phyloP scores from a whole-genome alignment of 2,113 vertebrate species.

The Murina feae region DNA sequence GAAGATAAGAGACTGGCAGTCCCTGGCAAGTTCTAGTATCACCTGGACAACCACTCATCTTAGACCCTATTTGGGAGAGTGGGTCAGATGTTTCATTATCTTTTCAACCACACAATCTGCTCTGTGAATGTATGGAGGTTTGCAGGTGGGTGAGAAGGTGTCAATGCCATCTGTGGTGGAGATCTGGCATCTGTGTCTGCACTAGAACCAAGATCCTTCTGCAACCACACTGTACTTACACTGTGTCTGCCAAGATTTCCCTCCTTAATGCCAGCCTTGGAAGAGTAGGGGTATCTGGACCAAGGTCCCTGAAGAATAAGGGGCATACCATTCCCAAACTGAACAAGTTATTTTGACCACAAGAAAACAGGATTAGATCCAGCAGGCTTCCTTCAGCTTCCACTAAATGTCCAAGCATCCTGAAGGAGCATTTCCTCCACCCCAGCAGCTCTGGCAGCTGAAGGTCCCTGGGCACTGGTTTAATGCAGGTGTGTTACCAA shows the following conservation, averaged over 20 bases:
- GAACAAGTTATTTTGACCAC: not conserved
- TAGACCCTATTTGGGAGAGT: not conserved
- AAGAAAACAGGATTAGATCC: not conserved
- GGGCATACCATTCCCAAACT: too few species aligned
- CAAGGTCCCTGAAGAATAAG: not conserved
- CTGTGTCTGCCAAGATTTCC: not conserved
- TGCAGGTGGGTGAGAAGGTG: not conserved
- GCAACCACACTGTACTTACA: not conserved
- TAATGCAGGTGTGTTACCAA: slow-evolving; percentile 29
- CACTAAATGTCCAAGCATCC: not conserved
- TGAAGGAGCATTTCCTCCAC: not conserved
- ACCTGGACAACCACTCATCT: not conserved
- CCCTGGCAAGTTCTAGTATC: not conserved
- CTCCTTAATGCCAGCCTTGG: not conserved
- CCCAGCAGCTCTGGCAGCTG: not conserved
- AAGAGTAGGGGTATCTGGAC: not conserved
- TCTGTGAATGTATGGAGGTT: not conserved
- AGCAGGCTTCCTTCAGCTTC: not conserved
- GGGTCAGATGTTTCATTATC: not conserved
- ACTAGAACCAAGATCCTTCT: not conserved
- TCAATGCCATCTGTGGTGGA: not conserved
- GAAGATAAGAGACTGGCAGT: not conserved
- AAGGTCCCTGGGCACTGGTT: not conserved
- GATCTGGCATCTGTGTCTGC: not conserved
- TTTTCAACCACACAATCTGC: not conserved